Percentiles rank a stretch among this genome's conserved stretches.
These are phyloP conservation scores for Tapirus terrestris DNA, from an alignment of 2,113 vertebrate species.

Conservation along the genomic window DNA sequence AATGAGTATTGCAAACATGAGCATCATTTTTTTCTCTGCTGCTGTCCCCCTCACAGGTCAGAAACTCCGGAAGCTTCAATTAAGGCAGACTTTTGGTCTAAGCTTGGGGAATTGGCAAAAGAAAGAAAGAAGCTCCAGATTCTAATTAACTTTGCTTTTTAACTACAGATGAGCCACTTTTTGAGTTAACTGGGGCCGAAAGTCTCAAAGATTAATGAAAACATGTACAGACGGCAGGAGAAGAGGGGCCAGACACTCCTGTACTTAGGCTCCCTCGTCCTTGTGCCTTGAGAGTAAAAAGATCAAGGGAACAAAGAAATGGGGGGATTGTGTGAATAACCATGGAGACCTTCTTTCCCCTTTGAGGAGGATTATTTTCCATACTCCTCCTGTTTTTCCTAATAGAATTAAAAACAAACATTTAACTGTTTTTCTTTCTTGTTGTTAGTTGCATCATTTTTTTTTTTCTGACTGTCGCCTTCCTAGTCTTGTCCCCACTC, in stretches of 20 bases:
- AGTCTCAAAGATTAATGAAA: conserved; percentile 23
- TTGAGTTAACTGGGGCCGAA: not conserved
- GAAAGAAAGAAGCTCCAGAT: not conserved
- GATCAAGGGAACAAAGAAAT: not conserved
- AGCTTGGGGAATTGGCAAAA: conserved; percentile 33
- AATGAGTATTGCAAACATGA: not conserved
- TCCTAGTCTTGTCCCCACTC: not conserved
- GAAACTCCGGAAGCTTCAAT: not conserved
- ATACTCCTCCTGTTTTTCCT: not conserved
- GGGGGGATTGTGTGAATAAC: not conserved
- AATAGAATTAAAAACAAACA: not conserved
- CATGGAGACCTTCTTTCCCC: not conserved
- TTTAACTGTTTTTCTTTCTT: not conserved
- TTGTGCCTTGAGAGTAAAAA: not conserved
- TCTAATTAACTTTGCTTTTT: conserved; percentile 68
- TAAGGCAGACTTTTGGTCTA: conserved; percentile 1
- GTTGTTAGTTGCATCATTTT: not conserved
- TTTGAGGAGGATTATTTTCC: not conserved
- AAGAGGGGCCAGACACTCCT: not conserved
- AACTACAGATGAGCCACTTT: conserved; percentile 70
- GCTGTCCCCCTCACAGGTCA: not conserved
- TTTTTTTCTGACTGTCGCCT: not conserved
- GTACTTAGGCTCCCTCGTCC: not conserved
- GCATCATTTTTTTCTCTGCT: not conserved
- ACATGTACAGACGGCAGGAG: not conserved